These are phyloP conservation scores for Vanacampus margaritifer DNA, from an alignment of 2,113 vertebrate species.

Conservation along the genomic window DNA sequence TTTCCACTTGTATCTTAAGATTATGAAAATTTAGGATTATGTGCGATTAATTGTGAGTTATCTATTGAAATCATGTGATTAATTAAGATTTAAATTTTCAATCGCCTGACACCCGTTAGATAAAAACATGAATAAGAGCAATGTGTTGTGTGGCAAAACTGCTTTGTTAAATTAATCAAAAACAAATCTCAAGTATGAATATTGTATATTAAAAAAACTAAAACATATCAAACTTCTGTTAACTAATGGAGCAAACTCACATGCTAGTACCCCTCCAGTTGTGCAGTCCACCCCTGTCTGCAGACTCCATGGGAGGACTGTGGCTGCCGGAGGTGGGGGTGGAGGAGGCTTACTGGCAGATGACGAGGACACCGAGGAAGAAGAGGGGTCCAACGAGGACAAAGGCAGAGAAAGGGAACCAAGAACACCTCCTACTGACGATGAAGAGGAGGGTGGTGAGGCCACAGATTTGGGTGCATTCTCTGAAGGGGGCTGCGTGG, in stretches of 20 bases:
- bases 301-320: slow-evolving; percentile 83
- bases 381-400: slow-evolving; percentile 66
- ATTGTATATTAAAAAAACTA: background rate
- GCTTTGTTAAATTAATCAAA: background rate
- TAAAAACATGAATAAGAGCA: background rate
- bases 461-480: slow-evolving; percentile 56
- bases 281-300: slow-evolving; percentile 88
- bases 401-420: slow-evolving; percentile 58
- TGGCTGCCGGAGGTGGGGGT: slow-evolving; percentile 63
- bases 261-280: slow-evolving; percentile 85
- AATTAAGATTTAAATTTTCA: too few species aligned
- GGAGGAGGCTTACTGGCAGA: slow-evolving; percentile 66
- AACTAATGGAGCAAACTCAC: slow-evolving; percentile 67
- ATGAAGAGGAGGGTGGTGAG: slow-evolving; percentile 70
- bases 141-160: background rate
- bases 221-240: background rate
- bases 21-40: too few species aligned
- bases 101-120: too few species aligned
- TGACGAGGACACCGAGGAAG: slow-evolving; percentile 74
- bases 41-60: too few species aligned
- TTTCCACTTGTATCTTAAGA: too few species aligned
- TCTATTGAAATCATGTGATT: too few species aligned
- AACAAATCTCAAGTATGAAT: background rate
- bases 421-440: slow-evolving; percentile 48
- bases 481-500: slow-evolving; percentile 53